Conservation (phyloP, 2,113 vertebrate genomes). For the Dipodomys ordii region DNA sequence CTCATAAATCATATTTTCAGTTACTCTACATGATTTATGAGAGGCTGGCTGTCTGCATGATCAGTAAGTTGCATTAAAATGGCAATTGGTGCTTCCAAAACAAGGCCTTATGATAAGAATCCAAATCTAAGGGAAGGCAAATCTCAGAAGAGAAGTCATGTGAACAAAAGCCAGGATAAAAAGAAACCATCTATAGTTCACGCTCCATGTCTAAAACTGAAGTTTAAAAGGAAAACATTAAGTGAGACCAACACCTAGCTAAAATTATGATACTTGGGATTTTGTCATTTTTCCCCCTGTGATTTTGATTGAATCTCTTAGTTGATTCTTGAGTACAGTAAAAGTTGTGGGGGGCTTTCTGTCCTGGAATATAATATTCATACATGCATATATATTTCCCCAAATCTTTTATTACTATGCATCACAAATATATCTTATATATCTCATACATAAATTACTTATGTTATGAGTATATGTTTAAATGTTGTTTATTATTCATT, state of each 20-base stretch:
- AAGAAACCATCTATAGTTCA: background rate
- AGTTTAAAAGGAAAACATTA: constrained; percentile 23
- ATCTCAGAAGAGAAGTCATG: constrained; percentile 25
- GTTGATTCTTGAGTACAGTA: constrained; percentile 29
- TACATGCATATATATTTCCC: background rate
- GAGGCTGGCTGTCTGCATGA: constrained; percentile 78
- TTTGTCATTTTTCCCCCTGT: background rate
- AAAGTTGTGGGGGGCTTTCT: background rate
- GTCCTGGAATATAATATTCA: too few relatives aligned
- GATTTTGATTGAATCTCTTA: constrained; percentile 32
- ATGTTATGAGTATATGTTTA: background rate
- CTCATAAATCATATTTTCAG: constrained; percentile 83
- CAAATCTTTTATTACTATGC: background rate
- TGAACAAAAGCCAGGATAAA: background rate
- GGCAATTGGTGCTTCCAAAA: constrained; percentile 77
- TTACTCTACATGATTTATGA: constrained; percentile 84
- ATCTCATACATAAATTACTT: background rate
- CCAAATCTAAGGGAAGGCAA: constrained; percentile 53
- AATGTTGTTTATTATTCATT: background rate
- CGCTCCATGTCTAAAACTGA: background rate
- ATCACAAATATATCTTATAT: background rate
- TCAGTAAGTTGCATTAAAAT: constrained; percentile 81
- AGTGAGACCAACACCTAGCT: background rate
- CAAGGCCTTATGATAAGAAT: constrained; percentile 65
- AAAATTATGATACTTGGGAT: background rate